Conservation (phyloP, 2,797 vertebrate genomes). For the Scomberomorus guttatus region DNA sequence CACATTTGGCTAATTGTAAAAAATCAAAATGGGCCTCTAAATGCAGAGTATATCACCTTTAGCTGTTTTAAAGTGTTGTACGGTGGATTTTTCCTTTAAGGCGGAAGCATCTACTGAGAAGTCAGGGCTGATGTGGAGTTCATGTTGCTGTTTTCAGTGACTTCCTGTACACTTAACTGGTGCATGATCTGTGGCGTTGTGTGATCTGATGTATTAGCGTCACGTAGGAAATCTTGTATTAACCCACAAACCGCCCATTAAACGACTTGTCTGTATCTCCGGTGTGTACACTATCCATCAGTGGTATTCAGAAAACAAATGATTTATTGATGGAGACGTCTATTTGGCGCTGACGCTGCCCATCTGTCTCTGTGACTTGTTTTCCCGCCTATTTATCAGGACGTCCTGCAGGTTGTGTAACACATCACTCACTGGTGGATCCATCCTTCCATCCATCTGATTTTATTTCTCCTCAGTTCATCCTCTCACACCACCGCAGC, state of each 20-base stretch:
- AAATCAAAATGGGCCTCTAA: too few relatives aligned
- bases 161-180: slow-evolving; percentile 42
- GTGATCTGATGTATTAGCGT: slow-evolving; percentile 33
- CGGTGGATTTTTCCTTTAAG: slow-evolving; percentile 60
- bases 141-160: slow-evolving; percentile 48
- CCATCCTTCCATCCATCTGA: slow-evolving; percentile 19
- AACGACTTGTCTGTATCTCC: slow-evolving; percentile 28
- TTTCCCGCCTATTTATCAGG: slow-evolving; percentile 23
- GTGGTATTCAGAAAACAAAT: slow-evolving; percentile 21
- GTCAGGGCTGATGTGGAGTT: slow-evolving; percentile 29
- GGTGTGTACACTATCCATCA: slow-evolving; percentile 21
- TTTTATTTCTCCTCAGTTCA: slow-evolving; percentile 36
- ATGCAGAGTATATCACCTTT: too few relatives aligned
- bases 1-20: too few relatives aligned
- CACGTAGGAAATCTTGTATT: slow-evolving; percentile 37
- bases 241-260: slow-evolving; percentile 36
- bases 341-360: neutral
- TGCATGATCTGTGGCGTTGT: slow-evolving; percentile 56
- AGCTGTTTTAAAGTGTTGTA: slow-evolving; percentile 22
- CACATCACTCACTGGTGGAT: slow-evolving; percentile 29
- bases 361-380: slow-evolving; percentile 21
- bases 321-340: slow-evolving; percentile 32
- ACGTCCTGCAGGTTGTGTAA: slow-evolving; percentile 45
- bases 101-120: slow-evolving; percentile 22
- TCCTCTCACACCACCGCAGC: slow-evolving; percentile 41